Evolutionary conservation across 2,113 vertebrate genomes (phyloP).

Genomic region (Anoplopoma fimbria): DNA sequence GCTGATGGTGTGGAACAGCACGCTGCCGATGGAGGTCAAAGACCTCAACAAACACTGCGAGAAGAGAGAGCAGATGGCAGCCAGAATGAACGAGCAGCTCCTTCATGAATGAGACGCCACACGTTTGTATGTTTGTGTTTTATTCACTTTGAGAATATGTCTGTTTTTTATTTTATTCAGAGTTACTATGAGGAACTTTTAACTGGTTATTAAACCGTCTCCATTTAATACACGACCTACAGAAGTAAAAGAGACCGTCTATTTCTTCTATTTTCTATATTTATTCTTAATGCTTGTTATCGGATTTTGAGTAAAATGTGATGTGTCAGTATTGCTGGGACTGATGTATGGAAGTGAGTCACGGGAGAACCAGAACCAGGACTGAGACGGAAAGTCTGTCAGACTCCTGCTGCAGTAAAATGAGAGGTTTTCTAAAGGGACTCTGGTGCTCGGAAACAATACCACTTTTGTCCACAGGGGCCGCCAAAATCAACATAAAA

Average conservation of each 20-base stretch:
- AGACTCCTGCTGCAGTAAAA: too few species aligned
- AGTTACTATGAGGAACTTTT: background rate
- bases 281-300: too few species aligned
- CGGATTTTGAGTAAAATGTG: too few species aligned
- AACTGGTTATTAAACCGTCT: background rate
- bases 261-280: too few species aligned
- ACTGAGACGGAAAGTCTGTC: too few species aligned
- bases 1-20: constrained; percentile 90
- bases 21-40: constrained; percentile 90
- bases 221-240: background rate
- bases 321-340: background rate
- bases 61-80: constrained; percentile 87
- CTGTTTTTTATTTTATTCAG: background rate
- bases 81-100: constrained; percentile 87
- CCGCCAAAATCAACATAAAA: background rate
- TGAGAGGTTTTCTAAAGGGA: background rate
- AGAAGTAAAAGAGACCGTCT: background rate
- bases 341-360: too few species aligned
- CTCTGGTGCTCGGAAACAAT: background rate
- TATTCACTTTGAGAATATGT: background rate
- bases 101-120: constrained; percentile 67
- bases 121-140: constrained; percentile 10
- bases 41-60: constrained; percentile 91
- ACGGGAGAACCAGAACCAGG: background rate
- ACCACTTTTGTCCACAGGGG: background rate